Evolutionary conservation across 2,888 invertebrate species (phyloP), one percentile per base, ranked within the genome.

Genomic region (Hemithea aestivaria): DNA sequence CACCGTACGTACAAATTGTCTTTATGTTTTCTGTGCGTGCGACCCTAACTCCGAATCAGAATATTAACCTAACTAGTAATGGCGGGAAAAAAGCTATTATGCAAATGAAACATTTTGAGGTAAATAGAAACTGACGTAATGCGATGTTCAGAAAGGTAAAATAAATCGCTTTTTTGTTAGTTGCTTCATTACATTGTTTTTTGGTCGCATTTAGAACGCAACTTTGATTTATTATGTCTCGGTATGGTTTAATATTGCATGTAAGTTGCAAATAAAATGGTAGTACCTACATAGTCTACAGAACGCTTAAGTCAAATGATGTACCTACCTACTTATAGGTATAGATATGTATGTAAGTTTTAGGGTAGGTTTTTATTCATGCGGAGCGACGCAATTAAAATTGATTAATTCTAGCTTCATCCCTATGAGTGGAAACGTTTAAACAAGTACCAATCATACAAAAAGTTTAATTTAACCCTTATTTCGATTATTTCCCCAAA

Each of bases 101-200:
- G 87, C 83, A 84, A 87, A 87, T 87, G 76, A 82, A 85, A 81
- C 79, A 79, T 82, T 83, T 84, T 78, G 79, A 78, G 78, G 82
- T 82, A 87, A 84, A 87, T 85, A 81, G 72, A 73, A 78, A 77
- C 71, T 78, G 83, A 80, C 77, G 75, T 84, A 76, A 80, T 73
- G 62, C 67, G 74, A 74, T 76, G 76, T 70, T 70, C 69, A 73
- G 72, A 74, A 76, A 69, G 64, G 69, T 73, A 74, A 73, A 78
- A 83, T 82, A 75, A 81, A 83, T 78, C 72, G 77, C n/a, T 74
- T 81, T 40, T 71, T 73, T 69, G 65, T 69, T 66, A 59, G 61
- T 65, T 53, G 58, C 57, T 63, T 71, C 70, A 73, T 76, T 66
- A 72, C 71, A 77, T 76, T 71, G 68, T 63, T 64, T 56, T 56